Percentiles rank a stretch among this genome's conserved stretches.
These are phyloP conservation scores for Ochropacha duplaris DNA, from an alignment of 2,888 invertebrate species.

Conservation along the genomic window DNA sequence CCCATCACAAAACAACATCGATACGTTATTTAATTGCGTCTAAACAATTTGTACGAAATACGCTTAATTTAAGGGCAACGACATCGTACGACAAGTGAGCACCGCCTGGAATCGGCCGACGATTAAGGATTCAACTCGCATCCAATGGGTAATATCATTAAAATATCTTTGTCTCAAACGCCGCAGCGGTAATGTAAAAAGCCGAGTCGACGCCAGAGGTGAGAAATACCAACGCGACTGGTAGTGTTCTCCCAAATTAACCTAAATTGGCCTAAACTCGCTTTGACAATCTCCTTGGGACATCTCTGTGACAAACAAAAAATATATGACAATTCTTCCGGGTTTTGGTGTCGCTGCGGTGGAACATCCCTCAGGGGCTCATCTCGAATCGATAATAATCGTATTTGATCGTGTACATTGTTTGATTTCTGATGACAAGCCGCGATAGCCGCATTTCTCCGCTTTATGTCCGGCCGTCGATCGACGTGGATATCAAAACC, in stretches of 20 bases:
- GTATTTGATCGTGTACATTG: constrained; percentile 76
- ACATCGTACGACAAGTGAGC: constrained; percentile 63
- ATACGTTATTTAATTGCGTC: constrained; percentile 72
- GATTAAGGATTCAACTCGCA: constrained; percentile 80
- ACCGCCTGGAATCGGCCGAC: constrained; percentile 59
- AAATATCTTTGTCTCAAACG: constrained; percentile 80
- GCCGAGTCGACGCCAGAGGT: constrained; percentile 69
- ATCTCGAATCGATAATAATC: constrained; percentile 63
- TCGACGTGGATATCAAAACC: constrained; percentile 63
- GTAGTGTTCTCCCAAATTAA: constrained; percentile 59
- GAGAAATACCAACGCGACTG: constrained; percentile 71
- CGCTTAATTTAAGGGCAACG: constrained; percentile 79
- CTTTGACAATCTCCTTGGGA: constrained; percentile 39
- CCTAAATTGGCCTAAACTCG: constrained; percentile 56
- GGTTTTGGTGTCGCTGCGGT: constrained; percentile 29
- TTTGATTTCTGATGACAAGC: constrained; percentile 77
- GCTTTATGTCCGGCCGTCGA: constrained; percentile 55
- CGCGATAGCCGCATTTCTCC: constrained; percentile 65
- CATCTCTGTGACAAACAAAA: constrained; percentile 39
- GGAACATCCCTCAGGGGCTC: constrained; percentile 45
- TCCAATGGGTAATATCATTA: constrained; percentile 80
- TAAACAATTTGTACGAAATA: constrained; percentile 76
- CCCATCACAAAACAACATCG: constrained; percentile 63
- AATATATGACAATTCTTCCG: constrained; percentile 36
- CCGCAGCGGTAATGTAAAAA: constrained; percentile 73